These are phyloP conservation scores for Drosophila prosaltans DNA, from an alignment of 1,140 invertebrate genomes.

Conservation along the genomic window DNA sequence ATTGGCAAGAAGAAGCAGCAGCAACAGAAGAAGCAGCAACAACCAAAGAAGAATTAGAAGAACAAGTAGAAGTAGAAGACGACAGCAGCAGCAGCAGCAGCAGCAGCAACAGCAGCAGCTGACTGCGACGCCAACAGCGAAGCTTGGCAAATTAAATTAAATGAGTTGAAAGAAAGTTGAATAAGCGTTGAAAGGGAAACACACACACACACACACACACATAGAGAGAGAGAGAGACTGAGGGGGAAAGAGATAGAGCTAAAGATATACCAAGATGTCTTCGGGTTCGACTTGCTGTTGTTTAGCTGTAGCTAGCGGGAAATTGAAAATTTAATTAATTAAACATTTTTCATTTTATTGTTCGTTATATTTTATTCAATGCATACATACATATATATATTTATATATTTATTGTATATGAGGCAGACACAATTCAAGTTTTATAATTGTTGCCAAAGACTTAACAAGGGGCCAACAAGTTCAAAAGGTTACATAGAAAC, in stretches of 20 bases:
- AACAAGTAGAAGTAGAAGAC: slow-evolving; percentile 6
- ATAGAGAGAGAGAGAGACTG: slow-evolving; percentile 28
- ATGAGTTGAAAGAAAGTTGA: slow-evolving; percentile 82
- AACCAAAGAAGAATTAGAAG: slow-evolving; percentile 5
- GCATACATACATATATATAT: slow-evolving; percentile 51
- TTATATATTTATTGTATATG: slow-evolving; percentile 37
- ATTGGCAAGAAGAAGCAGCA: slow-evolving; percentile 69
- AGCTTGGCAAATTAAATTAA: slow-evolving; percentile 81
- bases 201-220: slow-evolving; percentile 33
- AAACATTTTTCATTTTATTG: slow-evolving; percentile 69
- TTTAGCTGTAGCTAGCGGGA: slow-evolving; percentile 51
- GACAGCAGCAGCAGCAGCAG: slow-evolving; percentile 12
- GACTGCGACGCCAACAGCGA: slow-evolving; percentile 42
- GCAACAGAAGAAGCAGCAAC: slow-evolving; percentile 8
- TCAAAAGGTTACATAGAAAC: background rate
- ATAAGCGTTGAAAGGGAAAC: slow-evolving; percentile 53
- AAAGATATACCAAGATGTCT: slow-evolving; percentile 10
- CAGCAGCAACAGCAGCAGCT: slow-evolving; percentile 18
- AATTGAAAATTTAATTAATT: slow-evolving; percentile 82
- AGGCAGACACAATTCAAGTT: slow-evolving; percentile 34
- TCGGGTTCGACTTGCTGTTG: slow-evolving; percentile 22
- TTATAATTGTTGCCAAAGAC: slow-evolving; percentile 60
- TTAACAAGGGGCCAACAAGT: background rate
- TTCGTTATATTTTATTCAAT: slow-evolving; percentile 75
- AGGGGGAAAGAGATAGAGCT: slow-evolving; percentile 17